Conservation (phyloP, 1,140 invertebrate genomes). For the Bombus breviceps region DNA sequence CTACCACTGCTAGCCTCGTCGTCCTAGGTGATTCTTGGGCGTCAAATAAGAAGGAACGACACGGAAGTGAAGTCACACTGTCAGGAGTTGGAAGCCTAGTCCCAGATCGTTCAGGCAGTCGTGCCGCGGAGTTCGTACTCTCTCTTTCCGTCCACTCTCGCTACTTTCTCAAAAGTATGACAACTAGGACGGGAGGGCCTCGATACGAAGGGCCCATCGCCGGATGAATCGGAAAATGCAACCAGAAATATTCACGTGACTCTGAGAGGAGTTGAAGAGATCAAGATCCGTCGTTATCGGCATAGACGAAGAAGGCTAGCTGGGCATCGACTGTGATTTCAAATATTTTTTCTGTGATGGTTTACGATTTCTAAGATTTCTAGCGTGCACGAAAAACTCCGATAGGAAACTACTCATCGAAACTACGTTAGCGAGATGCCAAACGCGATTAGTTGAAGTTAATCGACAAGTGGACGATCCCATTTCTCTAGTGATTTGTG, state of each 20-base stretch:
- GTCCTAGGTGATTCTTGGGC: slow-evolving; percentile 70
- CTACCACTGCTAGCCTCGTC: slow-evolving; percentile 64
- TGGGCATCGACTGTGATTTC: background rate
- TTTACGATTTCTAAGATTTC: background rate
- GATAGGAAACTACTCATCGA: no score
- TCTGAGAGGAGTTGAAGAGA: background rate
- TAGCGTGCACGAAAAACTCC: background rate
- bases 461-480: background rate
- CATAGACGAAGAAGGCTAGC: background rate
- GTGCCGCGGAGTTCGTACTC: background rate
- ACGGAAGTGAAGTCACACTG: background rate
- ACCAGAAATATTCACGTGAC: slow-evolving; percentile 22
- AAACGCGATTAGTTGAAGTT: background rate
- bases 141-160: background rate
- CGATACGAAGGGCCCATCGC: background rate
- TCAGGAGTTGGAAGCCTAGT: background rate
- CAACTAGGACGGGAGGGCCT: background rate
- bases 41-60: slow-evolving; percentile 59
- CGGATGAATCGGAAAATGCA: slow-evolving; percentile 12
- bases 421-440: background rate
- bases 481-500: background rate
- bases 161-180: slow-evolving; percentile 19
- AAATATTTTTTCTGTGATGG: slow-evolving; percentile 14
- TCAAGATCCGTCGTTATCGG: background rate
- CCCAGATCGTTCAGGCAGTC: background rate